Evolutionary conservation across 1,140 invertebrate species (phyloP).

Genomic region (Drosophila obscura): DNA sequence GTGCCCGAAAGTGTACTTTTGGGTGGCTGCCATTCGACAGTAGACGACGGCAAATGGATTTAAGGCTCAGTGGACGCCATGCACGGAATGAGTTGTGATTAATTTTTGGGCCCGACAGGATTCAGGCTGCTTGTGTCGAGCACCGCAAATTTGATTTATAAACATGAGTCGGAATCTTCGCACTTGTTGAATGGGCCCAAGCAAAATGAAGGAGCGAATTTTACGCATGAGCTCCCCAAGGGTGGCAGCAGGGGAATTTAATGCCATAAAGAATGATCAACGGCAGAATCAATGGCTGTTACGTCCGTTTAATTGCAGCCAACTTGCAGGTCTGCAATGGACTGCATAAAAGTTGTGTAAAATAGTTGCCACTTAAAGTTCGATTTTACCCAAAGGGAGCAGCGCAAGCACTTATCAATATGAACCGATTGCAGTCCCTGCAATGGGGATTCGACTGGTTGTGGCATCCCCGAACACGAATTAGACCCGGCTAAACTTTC

Average conservation of each 20-base stretch:
- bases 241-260: too few relatives aligned
- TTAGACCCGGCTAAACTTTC: conserved; percentile 4
- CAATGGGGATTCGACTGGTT: not conserved
- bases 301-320: not conserved
- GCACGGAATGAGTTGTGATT: conserved; percentile 52
- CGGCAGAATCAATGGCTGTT: too few relatives aligned
- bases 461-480: conserved; percentile 24
- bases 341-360: conserved; percentile 19
- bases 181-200: conserved; percentile 51
- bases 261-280: too few relatives aligned
- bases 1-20: not conserved
- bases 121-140: conserved; percentile 20
- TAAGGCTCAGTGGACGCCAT: conserved; percentile 33
- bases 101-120: conserved; percentile 39
- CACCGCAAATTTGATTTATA: conserved; percentile 64
- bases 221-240: too few relatives aligned
- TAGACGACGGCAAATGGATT: conserved; percentile 32
- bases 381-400: too few relatives aligned
- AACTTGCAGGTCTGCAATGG: conserved; percentile 15
- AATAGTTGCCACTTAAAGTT: too few relatives aligned
- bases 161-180: conserved; percentile 46
- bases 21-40: not conserved
- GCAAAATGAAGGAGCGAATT: not conserved
- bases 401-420: too few relatives aligned
- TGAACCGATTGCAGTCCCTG: too few relatives aligned